Percentiles rank a stretch among this genome's conserved stretches.
Evolutionary conservation across 23 tunicate species (phyloP).

Genomic region (Halocynthia roretzi): DNA sequence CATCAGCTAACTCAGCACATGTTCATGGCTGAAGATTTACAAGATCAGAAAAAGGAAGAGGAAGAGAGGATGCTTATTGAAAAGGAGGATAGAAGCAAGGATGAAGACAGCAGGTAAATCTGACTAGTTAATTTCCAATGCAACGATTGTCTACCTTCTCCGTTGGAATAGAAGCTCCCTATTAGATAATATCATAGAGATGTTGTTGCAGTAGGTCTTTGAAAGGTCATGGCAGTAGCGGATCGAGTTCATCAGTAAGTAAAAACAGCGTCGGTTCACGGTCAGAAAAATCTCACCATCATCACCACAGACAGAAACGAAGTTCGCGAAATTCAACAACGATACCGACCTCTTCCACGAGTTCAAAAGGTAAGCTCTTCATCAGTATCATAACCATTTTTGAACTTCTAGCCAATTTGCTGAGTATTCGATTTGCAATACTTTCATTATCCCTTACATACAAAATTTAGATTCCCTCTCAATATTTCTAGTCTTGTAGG

Average conservation of each 20-base stretch:
- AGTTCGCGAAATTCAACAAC: not conserved
- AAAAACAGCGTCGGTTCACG: conserved; percentile 9
- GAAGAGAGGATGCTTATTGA: conserved; percentile 50
- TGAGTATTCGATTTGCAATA: too few relatives aligned
- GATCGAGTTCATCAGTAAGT: conserved; percentile 51
- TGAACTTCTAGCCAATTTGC: too few relatives aligned
- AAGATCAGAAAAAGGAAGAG: conserved; percentile 61
- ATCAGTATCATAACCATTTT: too few relatives aligned
- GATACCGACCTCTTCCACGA: not conserved
- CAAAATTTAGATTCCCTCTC: too few relatives aligned
- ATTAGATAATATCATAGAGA: too few relatives aligned
- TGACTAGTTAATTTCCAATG: not conserved
- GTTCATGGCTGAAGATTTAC: conserved; percentile 43
- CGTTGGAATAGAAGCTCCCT: not conserved
- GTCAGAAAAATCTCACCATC: conserved; percentile 6
- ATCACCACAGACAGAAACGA: not conserved
- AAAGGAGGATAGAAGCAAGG: conserved; percentile 48
- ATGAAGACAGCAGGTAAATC: conserved; percentile 51
- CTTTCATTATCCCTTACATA: too few relatives aligned
- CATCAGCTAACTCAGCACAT: conserved; percentile 49
- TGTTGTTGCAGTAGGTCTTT: conserved; percentile 24
- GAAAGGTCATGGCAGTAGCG: conserved; percentile 48
- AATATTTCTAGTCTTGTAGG: too few relatives aligned
- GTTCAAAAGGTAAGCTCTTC: too few relatives aligned
- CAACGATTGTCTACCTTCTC: not conserved